Evolutionary conservation across 2,797 vertebrate species (phyloP).

Genomic region (Naso thynnoides): DNA sequence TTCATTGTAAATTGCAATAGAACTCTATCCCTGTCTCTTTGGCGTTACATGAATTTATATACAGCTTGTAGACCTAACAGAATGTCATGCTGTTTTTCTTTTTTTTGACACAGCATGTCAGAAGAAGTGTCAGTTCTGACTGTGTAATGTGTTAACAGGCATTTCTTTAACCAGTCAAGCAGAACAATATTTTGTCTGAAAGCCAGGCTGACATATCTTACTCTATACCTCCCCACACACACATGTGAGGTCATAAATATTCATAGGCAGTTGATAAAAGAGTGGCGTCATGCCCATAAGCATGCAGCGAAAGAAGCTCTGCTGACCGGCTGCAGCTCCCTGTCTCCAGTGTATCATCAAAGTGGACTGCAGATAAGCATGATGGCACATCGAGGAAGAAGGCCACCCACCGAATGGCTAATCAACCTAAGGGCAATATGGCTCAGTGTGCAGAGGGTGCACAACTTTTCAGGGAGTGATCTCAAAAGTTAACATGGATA

Average conservation of each 20-base stretch:
- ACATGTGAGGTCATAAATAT: slow-evolving; percentile 65
- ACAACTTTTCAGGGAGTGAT: slow-evolving; percentile 23
- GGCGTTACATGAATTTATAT: neutral
- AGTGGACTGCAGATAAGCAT: slow-evolving; percentile 50
- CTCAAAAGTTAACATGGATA: slow-evolving; percentile 21
- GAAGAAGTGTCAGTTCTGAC: slow-evolving; percentile 23
- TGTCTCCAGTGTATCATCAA: slow-evolving; percentile 70
- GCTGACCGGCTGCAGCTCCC: slow-evolving; percentile 55
- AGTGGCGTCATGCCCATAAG: slow-evolving; percentile 46
- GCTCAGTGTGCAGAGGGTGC: slow-evolving; percentile 24
- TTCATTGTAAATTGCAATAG: slow-evolving; percentile 6
- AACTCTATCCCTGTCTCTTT: slow-evolving; percentile 14
- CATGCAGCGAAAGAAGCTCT: slow-evolving; percentile 37
- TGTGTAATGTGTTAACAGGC: slow-evolving; percentile 28
- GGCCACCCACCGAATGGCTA: slow-evolving; percentile 57
- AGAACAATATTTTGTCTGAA: slow-evolving; percentile 51
- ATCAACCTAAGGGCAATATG: slow-evolving; percentile 51
- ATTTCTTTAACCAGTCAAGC: slow-evolving; percentile 46
- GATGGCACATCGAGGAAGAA: slow-evolving; percentile 33
- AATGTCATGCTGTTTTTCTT: slow-evolving; percentile 20
- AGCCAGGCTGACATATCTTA: slow-evolving; percentile 45
- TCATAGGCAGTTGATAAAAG: slow-evolving; percentile 67
- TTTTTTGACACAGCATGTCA: slow-evolving; percentile 23
- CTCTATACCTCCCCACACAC: slow-evolving; percentile 37
- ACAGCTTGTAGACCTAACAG: neutral